A percentile compares a stretch with the other conserved stretches of the same genome.
phyloP scores from a whole-genome alignment of 2,113 vertebrate genomes.

The Xenopus borealis region DNA sequence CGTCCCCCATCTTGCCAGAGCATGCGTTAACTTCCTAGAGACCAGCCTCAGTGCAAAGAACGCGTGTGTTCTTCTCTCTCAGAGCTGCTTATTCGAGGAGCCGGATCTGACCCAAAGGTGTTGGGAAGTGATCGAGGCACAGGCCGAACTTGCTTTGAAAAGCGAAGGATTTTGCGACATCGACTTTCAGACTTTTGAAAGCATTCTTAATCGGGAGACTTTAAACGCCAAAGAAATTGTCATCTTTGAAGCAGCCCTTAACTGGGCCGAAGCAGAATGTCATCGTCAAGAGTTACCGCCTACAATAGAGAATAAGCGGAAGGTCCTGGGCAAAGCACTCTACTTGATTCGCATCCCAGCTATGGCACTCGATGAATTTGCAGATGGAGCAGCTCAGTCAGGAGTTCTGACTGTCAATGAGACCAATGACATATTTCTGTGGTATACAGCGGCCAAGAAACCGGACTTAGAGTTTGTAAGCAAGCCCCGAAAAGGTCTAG shows the following conservation, averaged over 20 bases:
- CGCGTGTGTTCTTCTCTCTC: conserved; percentile 90
- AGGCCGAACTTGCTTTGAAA: conserved; percentile 90
- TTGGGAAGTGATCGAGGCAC: conserved; percentile 97
- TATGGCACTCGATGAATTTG: conserved; percentile 94
- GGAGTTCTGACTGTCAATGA: conserved; percentile 91
- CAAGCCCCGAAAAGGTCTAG: conserved; percentile 82
- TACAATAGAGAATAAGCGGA: conserved; percentile 91
- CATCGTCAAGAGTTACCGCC: conserved; percentile 81
- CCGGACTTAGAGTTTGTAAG: conserved; percentile 88
- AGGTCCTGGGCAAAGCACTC: conserved; percentile 88
- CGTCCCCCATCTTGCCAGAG: conserved; percentile 91
- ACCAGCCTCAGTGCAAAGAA: conserved; percentile 96
- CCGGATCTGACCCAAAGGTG: conserved; percentile 96
- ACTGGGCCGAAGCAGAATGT: conserved; percentile 94
- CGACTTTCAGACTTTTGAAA: conserved; percentile 92
- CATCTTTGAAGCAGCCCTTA: conserved; percentile 91
- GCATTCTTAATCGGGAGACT: conserved; percentile 91
- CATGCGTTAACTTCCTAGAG: conserved; percentile 95
- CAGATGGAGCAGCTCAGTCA: conserved; percentile 91
- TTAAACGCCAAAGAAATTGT: conserved; percentile 97
- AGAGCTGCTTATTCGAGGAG: conserved; percentile 96
- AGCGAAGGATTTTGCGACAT: conserved; percentile 97
- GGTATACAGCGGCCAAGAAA: conserved; percentile 95
- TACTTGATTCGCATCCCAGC: conserved; percentile 92
- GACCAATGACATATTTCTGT: conserved; percentile 96